Conservation (phyloP, 1,140 invertebrate genomes). For the Dysdera silvatica region DNA sequence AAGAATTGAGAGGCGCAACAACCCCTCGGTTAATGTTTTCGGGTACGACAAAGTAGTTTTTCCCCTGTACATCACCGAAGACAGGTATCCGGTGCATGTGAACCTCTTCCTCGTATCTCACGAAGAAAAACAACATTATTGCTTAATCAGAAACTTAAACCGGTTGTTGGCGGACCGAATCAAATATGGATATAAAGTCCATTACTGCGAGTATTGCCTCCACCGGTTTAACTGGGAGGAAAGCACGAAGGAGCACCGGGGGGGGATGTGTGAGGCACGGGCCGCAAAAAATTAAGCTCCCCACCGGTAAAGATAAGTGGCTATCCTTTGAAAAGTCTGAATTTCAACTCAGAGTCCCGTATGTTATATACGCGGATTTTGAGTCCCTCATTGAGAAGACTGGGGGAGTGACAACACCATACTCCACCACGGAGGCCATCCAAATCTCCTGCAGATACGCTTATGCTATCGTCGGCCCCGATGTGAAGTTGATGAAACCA, state of each 20-base stretch:
- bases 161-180: neutral
- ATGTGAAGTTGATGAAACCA: neutral
- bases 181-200: neutral
- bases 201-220: neutral
- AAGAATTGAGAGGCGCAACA: neutral
- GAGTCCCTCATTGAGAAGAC: neutral
- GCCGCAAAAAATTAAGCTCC: neutral
- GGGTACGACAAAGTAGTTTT: too few relatives aligned
- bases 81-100: too few relatives aligned
- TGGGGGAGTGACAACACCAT: neutral
- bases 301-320: neutral
- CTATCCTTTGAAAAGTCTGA: neutral
- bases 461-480: neutral
- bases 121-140: neutral
- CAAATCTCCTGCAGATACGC: neutral
- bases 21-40: neutral
- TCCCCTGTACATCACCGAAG: too few relatives aligned
- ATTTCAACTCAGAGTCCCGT: neutral
- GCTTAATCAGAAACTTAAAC: neutral
- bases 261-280: neutral
- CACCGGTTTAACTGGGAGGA: neutral
- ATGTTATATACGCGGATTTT: slow-evolving; percentile 4
- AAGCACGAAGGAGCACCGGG: neutral
- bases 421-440: neutral
- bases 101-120: neutral